Evolutionary conservation across 2,888 invertebrate genomes (phyloP).

Genomic region (Furcula furcula): DNA sequence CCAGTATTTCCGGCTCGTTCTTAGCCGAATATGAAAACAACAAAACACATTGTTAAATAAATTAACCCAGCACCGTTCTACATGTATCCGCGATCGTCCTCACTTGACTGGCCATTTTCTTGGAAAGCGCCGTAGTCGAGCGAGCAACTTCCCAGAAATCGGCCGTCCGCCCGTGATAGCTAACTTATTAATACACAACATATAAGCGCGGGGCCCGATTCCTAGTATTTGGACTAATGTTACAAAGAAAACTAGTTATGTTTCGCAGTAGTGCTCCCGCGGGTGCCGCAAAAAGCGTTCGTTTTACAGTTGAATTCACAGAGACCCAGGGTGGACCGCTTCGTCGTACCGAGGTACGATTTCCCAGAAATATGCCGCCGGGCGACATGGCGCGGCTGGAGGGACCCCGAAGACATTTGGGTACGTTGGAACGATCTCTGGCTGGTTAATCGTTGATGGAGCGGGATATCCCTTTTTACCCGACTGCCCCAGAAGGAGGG

Average conservation of each 20-base stretch:
- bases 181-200: constrained; percentile 30
- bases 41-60: constrained; percentile 33
- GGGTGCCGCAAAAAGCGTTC: constrained; percentile 24
- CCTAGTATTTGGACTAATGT: constrained; percentile 36
- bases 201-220: no score
- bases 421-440: no score
- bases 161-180: constrained; percentile 40
- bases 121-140: constrained; percentile 28
- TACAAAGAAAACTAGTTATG: constrained; percentile 39
- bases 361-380: constrained; percentile 49
- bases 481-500: no score
- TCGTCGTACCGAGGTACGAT: constrained; percentile 56
- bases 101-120: constrained; percentile 42
- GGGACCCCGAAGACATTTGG: constrained; percentile 45
- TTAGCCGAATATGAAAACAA: constrained; percentile 22
- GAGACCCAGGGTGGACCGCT: constrained; percentile 57
- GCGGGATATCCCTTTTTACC: no score
- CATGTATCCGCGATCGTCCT: constrained; percentile 10
- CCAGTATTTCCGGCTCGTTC: constrained; percentile 5
- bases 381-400: constrained; percentile 28
- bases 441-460: no score
- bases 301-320: constrained; percentile 53
- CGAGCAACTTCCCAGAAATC: constrained; percentile 40
- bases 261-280: constrained; percentile 38
- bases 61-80: constrained; percentile 23